Conservation (phyloP, 1,140 invertebrate genomes). For the Muscidifurax raptorellus region DNA sequence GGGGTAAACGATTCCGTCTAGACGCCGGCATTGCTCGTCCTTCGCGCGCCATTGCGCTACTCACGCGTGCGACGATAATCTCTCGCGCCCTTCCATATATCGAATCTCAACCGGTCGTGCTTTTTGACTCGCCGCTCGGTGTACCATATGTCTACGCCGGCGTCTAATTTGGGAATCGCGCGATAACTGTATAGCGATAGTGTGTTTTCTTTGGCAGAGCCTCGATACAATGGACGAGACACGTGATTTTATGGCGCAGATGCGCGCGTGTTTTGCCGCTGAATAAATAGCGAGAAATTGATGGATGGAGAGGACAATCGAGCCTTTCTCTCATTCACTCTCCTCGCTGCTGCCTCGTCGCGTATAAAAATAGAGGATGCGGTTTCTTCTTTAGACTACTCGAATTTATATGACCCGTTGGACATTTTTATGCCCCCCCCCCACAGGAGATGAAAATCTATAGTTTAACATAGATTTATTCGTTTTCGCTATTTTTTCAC, state of each 20-base stretch:
- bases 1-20: slow-evolving; percentile 17
- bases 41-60: slow-evolving; percentile 5
- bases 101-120: background rate
- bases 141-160: background rate
- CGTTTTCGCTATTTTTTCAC: too few relatives aligned
- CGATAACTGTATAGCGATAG: too few relatives aligned
- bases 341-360: background rate
- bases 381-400: background rate
- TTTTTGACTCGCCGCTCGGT: too few relatives aligned
- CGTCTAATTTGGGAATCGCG: background rate
- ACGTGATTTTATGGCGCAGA: background rate
- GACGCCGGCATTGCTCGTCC: background rate
- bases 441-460: too few relatives aligned
- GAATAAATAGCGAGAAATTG: background rate
- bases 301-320: background rate
- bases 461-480: too few relatives aligned
- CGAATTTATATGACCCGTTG: background rate
- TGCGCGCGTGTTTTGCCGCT: background rate
- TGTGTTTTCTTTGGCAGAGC: background rate
- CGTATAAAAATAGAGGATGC: background rate
- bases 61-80: background rate
- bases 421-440: background rate
- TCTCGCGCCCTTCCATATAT: background rate
- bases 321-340: background rate
- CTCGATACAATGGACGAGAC: background rate